A percentile compares a stretch with the other conserved stretches of the same genome.
phyloP scores from a whole-genome alignment of 2,888 invertebrate genomes.

The Diaprepes abbreviatus region DNA sequence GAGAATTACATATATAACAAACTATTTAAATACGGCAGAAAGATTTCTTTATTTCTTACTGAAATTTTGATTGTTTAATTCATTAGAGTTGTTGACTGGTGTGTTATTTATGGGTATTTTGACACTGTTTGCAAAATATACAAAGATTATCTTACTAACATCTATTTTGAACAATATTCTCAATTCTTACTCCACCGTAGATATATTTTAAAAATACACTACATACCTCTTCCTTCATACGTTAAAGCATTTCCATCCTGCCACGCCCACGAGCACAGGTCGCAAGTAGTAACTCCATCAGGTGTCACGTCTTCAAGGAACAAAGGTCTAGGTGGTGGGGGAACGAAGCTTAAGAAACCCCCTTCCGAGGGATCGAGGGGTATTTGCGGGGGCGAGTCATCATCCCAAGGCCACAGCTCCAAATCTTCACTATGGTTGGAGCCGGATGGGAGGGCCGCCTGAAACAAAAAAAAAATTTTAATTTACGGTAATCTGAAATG shows the following conservation, averaged over 20 bases:
- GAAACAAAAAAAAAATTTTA: constrained; percentile 18
- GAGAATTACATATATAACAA: too few relatives aligned
- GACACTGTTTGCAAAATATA: too few relatives aligned
- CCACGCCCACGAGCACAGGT: constrained; percentile 82
- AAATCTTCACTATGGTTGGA: constrained; percentile 35
- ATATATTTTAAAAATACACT: too few relatives aligned
- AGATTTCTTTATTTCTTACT: too few relatives aligned
- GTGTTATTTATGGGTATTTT: too few relatives aligned
- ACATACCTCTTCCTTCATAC: constrained; percentile 74
- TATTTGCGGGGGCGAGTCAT: constrained; percentile 50
- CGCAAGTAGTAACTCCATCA: constrained; percentile 81
- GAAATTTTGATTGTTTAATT: too few relatives aligned
- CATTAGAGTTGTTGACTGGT: too few relatives aligned
- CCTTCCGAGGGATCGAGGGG: constrained; percentile 63
- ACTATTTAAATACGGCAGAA: too few relatives aligned
- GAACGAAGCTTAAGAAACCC: constrained; percentile 60
- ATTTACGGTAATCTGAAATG: too few relatives aligned
- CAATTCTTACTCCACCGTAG: too few relatives aligned
- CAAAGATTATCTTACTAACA: too few relatives aligned
- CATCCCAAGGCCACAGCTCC: constrained; percentile 38
- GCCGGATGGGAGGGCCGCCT: constrained; percentile 31
- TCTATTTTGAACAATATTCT: too few relatives aligned
- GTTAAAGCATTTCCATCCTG: constrained; percentile 67
- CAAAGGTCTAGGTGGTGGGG: constrained; percentile 76
- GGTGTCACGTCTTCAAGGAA: constrained; percentile 76